Evolutionary conservation across 2,797 vertebrate species (phyloP).

Genomic region (Onychomys leucogaster): DNA sequence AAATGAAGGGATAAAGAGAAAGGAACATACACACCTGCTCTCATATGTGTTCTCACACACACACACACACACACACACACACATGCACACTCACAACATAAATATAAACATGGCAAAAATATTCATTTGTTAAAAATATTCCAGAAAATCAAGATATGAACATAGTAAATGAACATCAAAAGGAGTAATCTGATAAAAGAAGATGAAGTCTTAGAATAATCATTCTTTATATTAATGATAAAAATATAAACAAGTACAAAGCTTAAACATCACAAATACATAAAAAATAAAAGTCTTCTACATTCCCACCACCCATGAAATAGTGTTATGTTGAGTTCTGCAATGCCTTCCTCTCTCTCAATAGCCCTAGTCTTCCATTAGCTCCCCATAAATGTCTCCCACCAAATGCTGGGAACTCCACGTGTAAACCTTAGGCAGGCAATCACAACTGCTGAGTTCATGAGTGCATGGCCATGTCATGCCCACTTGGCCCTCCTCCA

Average conservation of each 20-base stretch:
- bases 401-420: not conserved
- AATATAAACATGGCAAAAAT: not conserved
- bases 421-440: not conserved
- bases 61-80: not conserved
- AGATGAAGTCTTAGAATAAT: conserved; percentile 2
- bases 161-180: not conserved
- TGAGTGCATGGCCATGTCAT: not conserved
- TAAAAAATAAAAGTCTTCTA: not conserved
- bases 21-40: not conserved
- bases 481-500: not conserved
- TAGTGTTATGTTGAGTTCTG: not conserved
- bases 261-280: conserved; percentile 8
- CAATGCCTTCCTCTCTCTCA: not conserved
- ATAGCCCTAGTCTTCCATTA: not conserved
- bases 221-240: conserved; percentile 1
- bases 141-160: not conserved
- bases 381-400: not conserved
- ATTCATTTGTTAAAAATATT: conserved; percentile 21
- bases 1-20: not conserved
- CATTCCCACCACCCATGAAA: not conserved
- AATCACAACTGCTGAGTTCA: not conserved
- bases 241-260: not conserved
- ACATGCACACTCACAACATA: no score
- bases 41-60: not conserved
- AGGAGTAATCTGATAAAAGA: not conserved